Evolutionary conservation across 2,113 vertebrate species (phyloP).

Genomic region (Strix uralensis): DNA sequence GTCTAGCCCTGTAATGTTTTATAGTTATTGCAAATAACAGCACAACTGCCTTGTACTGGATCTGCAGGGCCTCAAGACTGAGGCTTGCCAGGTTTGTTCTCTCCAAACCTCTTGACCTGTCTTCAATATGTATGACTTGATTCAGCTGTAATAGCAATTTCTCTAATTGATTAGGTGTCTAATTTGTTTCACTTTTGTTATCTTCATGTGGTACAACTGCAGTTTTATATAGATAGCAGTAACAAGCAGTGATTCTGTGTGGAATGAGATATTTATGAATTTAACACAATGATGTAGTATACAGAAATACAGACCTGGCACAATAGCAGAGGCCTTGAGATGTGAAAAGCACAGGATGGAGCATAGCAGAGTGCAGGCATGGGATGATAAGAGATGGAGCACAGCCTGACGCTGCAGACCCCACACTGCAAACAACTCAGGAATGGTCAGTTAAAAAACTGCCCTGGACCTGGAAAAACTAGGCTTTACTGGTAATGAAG

Average conservation of each 20-base stretch:
- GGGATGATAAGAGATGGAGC: neutral
- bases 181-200: neutral
- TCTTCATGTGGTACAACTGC: neutral
- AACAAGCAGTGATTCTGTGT: neutral
- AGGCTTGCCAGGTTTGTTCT: neutral
- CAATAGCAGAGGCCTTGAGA: neutral
- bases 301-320: neutral
- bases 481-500: neutral
- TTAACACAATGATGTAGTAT: neutral
- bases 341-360: neutral
- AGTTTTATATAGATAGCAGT: neutral
- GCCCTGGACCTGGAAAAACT: neutral
- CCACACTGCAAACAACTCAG: neutral
- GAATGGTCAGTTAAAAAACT: neutral
- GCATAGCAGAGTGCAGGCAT: neutral
- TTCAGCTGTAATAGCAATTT: neutral
- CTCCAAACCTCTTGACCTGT: neutral
- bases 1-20: neutral
- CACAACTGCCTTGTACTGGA: neutral
- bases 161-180: neutral
- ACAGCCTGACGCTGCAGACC: neutral
- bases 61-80: neutral
- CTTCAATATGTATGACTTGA: neutral
- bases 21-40: neutral
- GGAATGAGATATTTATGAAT: neutral